Conservation (phyloP, 2,797 vertebrate species). For the Naso thynnoides region DNA sequence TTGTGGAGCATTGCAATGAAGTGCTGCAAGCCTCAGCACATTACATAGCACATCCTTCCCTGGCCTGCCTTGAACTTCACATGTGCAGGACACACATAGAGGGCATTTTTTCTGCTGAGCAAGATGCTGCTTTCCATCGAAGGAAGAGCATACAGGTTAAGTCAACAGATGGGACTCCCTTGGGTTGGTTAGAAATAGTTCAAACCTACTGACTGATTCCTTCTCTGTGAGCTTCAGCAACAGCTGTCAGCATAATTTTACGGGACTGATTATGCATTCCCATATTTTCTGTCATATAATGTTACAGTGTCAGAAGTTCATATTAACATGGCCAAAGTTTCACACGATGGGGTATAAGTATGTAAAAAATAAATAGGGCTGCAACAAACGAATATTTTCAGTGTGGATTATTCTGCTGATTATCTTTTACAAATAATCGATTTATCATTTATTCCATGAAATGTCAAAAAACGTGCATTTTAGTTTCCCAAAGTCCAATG, state of each 20-base stretch:
- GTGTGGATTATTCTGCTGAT: too few species aligned
- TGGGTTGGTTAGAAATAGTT: constrained; percentile 25
- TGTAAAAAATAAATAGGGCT: too few species aligned
- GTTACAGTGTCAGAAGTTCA: too few species aligned
- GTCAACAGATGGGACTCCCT: constrained; percentile 53
- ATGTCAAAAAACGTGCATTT: too few species aligned
- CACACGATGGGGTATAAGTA: too few species aligned
- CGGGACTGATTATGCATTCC: not conserved
- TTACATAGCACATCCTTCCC: constrained; percentile 82
- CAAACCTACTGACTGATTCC: constrained; percentile 12
- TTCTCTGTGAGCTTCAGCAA: constrained; percentile 2
- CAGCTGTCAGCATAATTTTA: not conserved
- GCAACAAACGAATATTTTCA: too few species aligned
- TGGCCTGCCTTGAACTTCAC: constrained; percentile 76
- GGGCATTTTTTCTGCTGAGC: constrained; percentile 80
- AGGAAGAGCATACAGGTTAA: constrained; percentile 65
- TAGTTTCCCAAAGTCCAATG: too few species aligned
- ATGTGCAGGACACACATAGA: constrained; percentile 32
- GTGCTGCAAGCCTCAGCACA: constrained; percentile 86
- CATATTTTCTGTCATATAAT: too few species aligned
- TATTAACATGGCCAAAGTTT: too few species aligned
- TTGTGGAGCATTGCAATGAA: constrained; percentile 75
- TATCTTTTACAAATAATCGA: too few species aligned
- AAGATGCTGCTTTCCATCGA: constrained; percentile 71
- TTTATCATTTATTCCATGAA: too few species aligned